Evolutionary conservation across 2,888 invertebrate species (phyloP), one percentile per base, ranked within the genome.

Genomic region (Rhagonycha fulva): DNA sequence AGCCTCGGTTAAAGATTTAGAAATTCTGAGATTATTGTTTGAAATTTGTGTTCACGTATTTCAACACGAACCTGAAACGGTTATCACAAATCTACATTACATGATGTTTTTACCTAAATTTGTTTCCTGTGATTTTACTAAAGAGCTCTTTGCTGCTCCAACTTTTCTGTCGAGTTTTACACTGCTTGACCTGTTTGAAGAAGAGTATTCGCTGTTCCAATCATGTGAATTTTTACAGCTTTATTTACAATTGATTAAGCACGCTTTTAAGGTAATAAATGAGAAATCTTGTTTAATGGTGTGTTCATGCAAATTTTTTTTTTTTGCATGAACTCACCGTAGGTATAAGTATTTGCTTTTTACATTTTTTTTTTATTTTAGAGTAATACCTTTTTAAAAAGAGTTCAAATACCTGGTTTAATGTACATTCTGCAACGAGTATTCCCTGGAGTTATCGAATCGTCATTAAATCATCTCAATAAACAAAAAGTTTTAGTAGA

Each of bases 371-470:
- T 24, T 70, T 19, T 26, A 12, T 72, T 72, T 62, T 61, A 72
- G 72, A 28, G 0, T n/a, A 14, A 19, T 61, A 28, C 4, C 3
- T 60, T 28, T 60, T n/a, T 61, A 11, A 14, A 26, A 47, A 28
- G 62, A 60, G 14, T 72, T 12, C 61, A 68, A 68, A n/a, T 72
- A 19, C 71, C 75, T 23, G 75, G 62, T 14, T 62, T 62, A 14
- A 75, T 71, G 47, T 75, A 68, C 23, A 24, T 75, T 9, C 7
- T 75, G 7, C 12, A 32, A 32, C 62, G 71, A 71, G 30, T 68
- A 47, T 71, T 75, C 62, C 75, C 75, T 9, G 26, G 32, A 10
- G 62, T 71, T 28, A 14, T 68, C 11, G 26, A 63, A 24, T 47
- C 71, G 9, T 61, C 23, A 4, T n/a, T 28, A 14, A 5, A 12